Evolutionary conservation across 2,797 vertebrate species (phyloP).

Genomic region (Girardinus metallicus): DNA sequence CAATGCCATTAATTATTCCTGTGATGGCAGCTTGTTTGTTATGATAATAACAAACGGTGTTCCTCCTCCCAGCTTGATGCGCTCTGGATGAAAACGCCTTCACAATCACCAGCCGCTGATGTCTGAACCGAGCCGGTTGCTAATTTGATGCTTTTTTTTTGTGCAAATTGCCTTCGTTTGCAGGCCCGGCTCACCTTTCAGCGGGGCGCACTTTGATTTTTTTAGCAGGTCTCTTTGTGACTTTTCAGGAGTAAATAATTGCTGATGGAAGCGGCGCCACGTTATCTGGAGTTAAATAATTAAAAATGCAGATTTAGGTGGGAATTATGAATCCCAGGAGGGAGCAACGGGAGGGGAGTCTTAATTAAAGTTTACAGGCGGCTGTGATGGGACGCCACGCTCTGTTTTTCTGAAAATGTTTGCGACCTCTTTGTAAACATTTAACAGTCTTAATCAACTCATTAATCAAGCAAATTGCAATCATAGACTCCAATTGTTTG

Average conservation of each 20-base stretch:
- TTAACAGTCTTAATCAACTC: constrained; percentile 82
- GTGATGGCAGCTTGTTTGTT: constrained; percentile 94
- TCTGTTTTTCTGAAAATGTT: constrained; percentile 78
- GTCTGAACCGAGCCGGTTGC: constrained; percentile 38
- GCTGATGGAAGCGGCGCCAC: constrained; percentile 67
- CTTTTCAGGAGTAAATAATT: constrained; percentile 75
- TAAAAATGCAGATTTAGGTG: constrained; percentile 85
- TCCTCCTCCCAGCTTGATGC: constrained; percentile 64
- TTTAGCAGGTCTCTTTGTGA: constrained; percentile 54
- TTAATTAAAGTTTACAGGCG: constrained; percentile 84
- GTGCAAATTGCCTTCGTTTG: constrained; percentile 62
- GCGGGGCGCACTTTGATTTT: constrained; percentile 45
- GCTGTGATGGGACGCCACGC: constrained; percentile 72
- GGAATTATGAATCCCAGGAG: constrained; percentile 82
- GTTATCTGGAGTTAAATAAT: constrained; percentile 82
- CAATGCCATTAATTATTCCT: constrained; percentile 93
- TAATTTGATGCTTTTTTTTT: constrained; percentile 32
- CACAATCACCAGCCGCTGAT: constrained; percentile 45
- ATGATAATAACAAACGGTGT: constrained; percentile 75
- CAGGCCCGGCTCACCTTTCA: constrained; percentile 56
- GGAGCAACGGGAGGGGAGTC: constrained; percentile 38
- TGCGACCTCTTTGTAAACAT: constrained; percentile 81
- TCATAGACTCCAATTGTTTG: constrained; percentile 82
- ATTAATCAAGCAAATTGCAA: constrained; percentile 84
- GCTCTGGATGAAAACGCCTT: constrained; percentile 59